Conservation (phyloP, 23 tunicate genomes). For the Halocynthia roretzi region DNA sequence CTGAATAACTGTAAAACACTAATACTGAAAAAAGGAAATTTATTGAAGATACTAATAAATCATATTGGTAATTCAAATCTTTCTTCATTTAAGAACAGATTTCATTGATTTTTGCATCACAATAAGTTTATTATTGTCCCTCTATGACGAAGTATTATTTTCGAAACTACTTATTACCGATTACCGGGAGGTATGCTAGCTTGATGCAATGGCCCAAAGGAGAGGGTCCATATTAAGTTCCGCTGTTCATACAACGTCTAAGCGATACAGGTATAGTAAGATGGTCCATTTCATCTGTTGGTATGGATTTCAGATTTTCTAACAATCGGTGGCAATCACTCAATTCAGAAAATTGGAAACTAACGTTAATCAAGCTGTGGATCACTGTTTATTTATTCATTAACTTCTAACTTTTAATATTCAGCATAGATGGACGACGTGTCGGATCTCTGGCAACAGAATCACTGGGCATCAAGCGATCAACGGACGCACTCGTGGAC, state of each 20-base stretch:
- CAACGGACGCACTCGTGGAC: slow-evolving; percentile 37
- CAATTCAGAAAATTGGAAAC: background rate
- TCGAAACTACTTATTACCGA: too few species aligned
- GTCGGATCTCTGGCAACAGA: slow-evolving; percentile 14
- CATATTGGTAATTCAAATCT: background rate
- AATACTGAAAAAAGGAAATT: too few species aligned
- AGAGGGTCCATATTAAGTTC: slow-evolving; percentile 1
- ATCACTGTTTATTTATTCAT: background rate
- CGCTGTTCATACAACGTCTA: slow-evolving; percentile 8
- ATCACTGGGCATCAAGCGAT: background rate
- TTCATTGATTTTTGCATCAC: too few species aligned
- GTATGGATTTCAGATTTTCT: too few species aligned
- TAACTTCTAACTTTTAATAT: background rate
- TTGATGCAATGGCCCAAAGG: background rate
- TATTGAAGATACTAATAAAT: background rate
- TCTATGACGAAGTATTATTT: too few species aligned
- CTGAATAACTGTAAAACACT: too few species aligned
- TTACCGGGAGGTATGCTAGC: too few species aligned
- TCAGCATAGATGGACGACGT: slow-evolving; percentile 37
- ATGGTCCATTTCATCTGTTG: too few species aligned
- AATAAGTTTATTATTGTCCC: too few species aligned
- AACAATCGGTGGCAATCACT: background rate
- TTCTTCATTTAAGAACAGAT: background rate
- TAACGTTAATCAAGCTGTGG: background rate
- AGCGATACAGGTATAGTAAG: slow-evolving; percentile 7